A percentile compares a stretch with the other conserved stretches of the same genome.
These are phyloP conservation scores for Trachymyrmex cornetzi DNA, from an alignment of 1,140 invertebrate genomes.

Conservation along the genomic window DNA sequence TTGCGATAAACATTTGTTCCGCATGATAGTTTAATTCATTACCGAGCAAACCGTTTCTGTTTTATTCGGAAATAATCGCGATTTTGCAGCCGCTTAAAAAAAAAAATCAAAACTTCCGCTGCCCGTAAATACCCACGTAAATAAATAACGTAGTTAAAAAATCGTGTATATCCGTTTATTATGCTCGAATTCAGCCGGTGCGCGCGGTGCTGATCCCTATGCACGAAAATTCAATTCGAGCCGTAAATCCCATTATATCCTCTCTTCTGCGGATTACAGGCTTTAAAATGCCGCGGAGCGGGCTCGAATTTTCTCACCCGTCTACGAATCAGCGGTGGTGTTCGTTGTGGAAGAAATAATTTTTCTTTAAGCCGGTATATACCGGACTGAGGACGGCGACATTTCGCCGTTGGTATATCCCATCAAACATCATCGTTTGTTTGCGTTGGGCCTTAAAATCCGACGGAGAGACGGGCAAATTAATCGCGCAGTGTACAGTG, in stretches of 20 bases:
- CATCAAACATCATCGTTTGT: constrained; percentile 5
- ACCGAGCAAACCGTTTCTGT: not conserved
- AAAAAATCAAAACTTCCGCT: constrained; percentile 20
- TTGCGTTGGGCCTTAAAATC: constrained; percentile 20
- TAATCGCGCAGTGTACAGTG: constrained; percentile 13
- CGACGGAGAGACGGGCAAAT: not conserved
- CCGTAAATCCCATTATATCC: constrained; percentile 47
- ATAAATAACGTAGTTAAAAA: constrained; percentile 41
- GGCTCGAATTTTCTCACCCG: constrained; percentile 45
- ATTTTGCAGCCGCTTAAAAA: not conserved
- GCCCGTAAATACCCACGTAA: constrained; percentile 7
- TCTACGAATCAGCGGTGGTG: constrained; percentile 12
- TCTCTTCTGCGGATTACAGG: constrained; percentile 43
- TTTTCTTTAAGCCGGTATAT: constrained; percentile 38
- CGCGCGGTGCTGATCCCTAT: constrained; percentile 16
- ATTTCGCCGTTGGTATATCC: constrained; percentile 3
- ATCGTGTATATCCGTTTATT: constrained; percentile 33
- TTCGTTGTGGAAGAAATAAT: constrained; percentile 31
- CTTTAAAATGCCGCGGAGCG: constrained; percentile 44
- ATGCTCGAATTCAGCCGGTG: constrained; percentile 26
- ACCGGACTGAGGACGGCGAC: not conserved
- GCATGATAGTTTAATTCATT: not conserved
- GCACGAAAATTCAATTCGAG: constrained; percentile 48
- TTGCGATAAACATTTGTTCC: not conserved
- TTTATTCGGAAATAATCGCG: constrained; percentile 15